Evolutionary conservation across 2,888 invertebrate species (phyloP), one percentile per base, ranked within the genome.

Genomic region (Drosophila quinaria): DNA sequence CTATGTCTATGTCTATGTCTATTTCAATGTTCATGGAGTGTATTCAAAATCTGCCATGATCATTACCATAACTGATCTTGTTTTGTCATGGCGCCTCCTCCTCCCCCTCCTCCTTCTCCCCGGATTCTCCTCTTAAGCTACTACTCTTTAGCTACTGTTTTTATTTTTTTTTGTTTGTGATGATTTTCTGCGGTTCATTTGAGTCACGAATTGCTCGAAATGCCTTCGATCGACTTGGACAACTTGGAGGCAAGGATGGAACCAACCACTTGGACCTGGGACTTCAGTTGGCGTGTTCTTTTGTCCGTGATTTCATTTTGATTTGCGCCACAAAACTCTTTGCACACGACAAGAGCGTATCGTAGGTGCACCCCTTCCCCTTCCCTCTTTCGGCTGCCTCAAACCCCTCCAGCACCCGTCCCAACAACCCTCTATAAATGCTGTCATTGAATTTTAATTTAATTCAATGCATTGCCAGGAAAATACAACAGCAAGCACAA

Each of bases 181-280:
- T 83, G 78, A 81, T 90, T 85, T 80, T 87, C 80, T 82, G 82
- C 89, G 90, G 89, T 90, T 90, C 90, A 89, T 79, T 89, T 90
- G 64, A 89, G 89, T 89, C 89, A 89, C 89, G 89, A 89, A 84
- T 74, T 90, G 75, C 64, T 78, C 78, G 76, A 80, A 85, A 68
- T 78, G 81, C 72, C 72, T 69, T 69, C 70, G 59, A 81, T 69
- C 70, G 59, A 81, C 67, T 78, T 73, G 71, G 80, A 68, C 84
- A 76, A 69, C 25, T 25, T 25, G 56, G 51, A 74, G 68, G 68
- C 78, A 69, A 10, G 15, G 17, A 37, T 37, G 8, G 35, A 22
- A 25, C 44, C 46, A 22, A 17, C 44, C 62, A 63, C 68, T 75
- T 70, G 78, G 83, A 85, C 66, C 62, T 60, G 76, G 75, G 55